phyloP scores from a whole-genome alignment of 1,140 invertebrate genomes.

The Leptopilina clavipes region DNA sequence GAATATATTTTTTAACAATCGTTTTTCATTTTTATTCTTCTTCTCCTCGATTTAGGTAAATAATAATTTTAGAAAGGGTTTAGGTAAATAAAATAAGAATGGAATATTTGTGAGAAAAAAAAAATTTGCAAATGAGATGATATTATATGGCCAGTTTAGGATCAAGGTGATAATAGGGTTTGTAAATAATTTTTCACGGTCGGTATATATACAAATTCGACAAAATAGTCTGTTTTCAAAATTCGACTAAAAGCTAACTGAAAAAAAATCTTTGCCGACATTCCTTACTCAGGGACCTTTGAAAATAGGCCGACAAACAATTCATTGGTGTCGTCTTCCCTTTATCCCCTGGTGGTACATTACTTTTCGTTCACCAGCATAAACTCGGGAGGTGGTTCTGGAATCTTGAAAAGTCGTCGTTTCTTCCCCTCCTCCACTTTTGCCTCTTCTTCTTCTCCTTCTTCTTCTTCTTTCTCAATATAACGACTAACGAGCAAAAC shows the following conservation, averaged over 20 bases:
- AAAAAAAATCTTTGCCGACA: slow-evolving; percentile 46
- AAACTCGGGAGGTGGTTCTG: slow-evolving; percentile 57
- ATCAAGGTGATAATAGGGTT: background rate
- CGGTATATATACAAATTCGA: background rate
- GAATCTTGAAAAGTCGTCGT: slow-evolving; percentile 55
- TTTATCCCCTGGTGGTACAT: slow-evolving; percentile 57
- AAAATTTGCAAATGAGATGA: background rate
- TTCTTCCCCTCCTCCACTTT: slow-evolving; percentile 47
- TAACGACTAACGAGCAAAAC: slow-evolving; percentile 43
- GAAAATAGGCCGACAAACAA: slow-evolving; percentile 56
- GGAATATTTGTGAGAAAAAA: background rate
- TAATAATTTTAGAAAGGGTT: no score
- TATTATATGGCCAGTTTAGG: background rate
- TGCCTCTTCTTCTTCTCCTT: no score
- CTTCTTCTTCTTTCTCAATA: no score
- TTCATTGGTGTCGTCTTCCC: slow-evolving; percentile 53
- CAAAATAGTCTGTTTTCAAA: background rate
- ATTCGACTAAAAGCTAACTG: no score
- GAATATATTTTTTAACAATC: no score
- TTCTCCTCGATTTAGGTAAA: no score
- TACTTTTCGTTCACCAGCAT: slow-evolving; percentile 57
- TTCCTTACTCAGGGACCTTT: slow-evolving; percentile 44
- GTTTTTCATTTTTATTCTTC: no score
- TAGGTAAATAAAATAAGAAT: background rate
- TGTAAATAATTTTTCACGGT: slow-evolving; percentile 1